These are phyloP conservation scores for Argentina silus DNA, from an alignment of 2,797 vertebrate species.

Conservation along the genomic window DNA sequence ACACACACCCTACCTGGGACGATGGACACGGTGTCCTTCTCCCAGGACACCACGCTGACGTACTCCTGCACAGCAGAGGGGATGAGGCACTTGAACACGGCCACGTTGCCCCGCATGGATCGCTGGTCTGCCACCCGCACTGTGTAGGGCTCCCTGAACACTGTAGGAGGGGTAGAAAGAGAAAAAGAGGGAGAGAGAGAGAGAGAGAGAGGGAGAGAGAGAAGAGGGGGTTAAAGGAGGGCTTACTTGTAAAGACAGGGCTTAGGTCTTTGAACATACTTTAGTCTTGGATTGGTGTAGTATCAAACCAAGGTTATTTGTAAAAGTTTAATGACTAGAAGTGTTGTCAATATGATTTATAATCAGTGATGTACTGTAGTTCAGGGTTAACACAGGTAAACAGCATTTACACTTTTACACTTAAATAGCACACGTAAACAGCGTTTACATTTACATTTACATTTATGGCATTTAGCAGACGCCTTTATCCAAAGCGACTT, in stretches of 20 bases:
- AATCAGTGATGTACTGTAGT: too few species aligned
- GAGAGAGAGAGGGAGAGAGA: neutral
- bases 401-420: too few species aligned
- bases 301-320: neutral
- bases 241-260: too few species aligned
- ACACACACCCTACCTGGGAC: constrained; percentile 85
- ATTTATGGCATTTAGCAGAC: too few species aligned
- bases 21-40: constrained; percentile 98
- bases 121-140: constrained; percentile 99
- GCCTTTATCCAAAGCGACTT: too few species aligned
- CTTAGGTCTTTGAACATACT: too few species aligned
- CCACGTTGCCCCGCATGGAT: constrained; percentile 98
- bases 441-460: too few species aligned
- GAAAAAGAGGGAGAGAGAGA: neutral
- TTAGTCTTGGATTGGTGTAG: neutral
- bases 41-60: constrained; percentile 98
- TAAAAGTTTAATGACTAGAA: neutral
- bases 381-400: too few species aligned
- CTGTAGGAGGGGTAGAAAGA: constrained; percentile 60
- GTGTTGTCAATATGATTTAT: too few species aligned
- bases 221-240: neutral
- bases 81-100: constrained; percentile 99
- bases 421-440: too few species aligned
- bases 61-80: constrained; percentile 99
- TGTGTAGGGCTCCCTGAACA: constrained; percentile 99